A percentile compares a stretch with the other conserved stretches of the same genome.
phyloP scores from a whole-genome alignment of 2,888 invertebrate genomes.

The Machimus rusticus region DNA sequence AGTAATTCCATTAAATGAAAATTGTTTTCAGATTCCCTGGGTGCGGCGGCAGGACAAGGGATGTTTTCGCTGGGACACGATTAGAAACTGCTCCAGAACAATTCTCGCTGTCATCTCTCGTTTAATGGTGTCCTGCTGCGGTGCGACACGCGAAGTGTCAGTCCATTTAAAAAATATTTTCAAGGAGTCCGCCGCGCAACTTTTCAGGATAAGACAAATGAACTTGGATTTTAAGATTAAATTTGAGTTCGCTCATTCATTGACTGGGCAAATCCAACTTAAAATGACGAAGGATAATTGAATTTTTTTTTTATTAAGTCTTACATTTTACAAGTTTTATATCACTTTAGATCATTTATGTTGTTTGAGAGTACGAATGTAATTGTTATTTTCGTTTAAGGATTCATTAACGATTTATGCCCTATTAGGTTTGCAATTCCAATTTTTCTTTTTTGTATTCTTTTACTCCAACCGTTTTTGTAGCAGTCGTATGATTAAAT shows the following conservation, averaged over 20 bases:
- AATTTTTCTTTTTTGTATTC: background rate
- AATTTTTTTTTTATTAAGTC: background rate
- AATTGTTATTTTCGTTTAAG: background rate
- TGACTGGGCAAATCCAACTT: background rate
- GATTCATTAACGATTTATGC: background rate
- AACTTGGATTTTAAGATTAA: background rate
- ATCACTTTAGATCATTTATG: background rate
- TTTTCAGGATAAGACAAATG: background rate
- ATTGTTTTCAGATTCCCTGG: background rate
- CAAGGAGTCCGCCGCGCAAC: background rate
- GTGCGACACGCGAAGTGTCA: background rate
- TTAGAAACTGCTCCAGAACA: background rate
- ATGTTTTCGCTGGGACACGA: background rate
- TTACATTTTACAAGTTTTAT: background rate
- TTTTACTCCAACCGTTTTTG: background rate
- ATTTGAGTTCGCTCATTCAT: background rate
- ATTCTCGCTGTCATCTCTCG: background rate
- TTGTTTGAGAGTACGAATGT: background rate
- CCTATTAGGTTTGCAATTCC: background rate
- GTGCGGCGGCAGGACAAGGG: background rate
- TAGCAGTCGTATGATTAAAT: background rate
- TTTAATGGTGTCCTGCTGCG: background rate
- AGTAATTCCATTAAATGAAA: constrained; percentile 21
- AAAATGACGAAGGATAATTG: background rate
- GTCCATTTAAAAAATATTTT: background rate